Base-by-base conservation (phyloP, 2,888 invertebrate species). In the Megalurothrips usitatus region DNA sequence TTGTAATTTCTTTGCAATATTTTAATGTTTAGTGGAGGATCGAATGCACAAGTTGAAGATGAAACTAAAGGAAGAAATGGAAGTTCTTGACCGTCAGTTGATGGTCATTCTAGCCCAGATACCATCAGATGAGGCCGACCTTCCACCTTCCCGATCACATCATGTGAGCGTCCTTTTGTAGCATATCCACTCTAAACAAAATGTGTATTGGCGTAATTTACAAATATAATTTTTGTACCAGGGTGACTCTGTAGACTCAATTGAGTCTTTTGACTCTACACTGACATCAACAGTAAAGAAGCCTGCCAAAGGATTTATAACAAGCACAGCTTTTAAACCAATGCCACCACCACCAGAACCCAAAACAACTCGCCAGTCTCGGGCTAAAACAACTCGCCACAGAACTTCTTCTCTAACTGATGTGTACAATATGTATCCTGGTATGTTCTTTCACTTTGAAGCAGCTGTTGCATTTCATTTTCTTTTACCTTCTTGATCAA, bases 261-360 rank as follows among this genome's bases (percentile, higher is more conserved):
- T 26, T 23, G 68, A 75, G 4, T 26, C 68, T 3, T 75, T 75
- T 26, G 68, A 75, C 1, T 75, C 68, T 11, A 68, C 68, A n/a
- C 68, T 68, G 0, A 68, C 68, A 23, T 68, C 68, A 4, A 68
- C 68, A 3, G 23, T 75, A 12, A 75, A 75, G 23, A 58, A 58
- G 19, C 58, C 58, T 58, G 68, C 23, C 8, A 26, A 75, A 26
- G 68, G 68, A 8, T 23, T 75, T 10, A 26, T 75, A 12, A 75
- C 68, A 75, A 75, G 68, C 26, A 75, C 68, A 26, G 68, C 68
- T 26, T 75, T 75, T 11, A 75, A 75, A 12, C 23, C 68, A 26
- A 75, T 75, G 68, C 68, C 68, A 26, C 68, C 58, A 58, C 58
- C 68, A 11, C 68, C 68, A 23, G 68, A 75, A 23, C 26, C 68